Conservation (phyloP, 2,888 invertebrate species). For the Aethes cnicana region DNA sequence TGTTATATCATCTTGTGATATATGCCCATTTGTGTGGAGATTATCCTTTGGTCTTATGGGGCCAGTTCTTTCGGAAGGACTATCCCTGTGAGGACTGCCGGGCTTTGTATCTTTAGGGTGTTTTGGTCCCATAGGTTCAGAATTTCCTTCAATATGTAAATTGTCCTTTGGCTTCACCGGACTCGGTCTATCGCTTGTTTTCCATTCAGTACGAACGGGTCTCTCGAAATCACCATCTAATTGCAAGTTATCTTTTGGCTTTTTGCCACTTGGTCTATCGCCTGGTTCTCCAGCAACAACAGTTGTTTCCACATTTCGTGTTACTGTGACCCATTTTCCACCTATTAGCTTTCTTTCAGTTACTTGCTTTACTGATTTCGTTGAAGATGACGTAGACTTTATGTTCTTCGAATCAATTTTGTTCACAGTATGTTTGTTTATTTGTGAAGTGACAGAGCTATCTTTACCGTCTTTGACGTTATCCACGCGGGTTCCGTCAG, state of each 20-base stretch:
- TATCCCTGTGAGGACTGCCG: neutral
- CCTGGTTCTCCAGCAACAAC: slow-evolving; percentile 56
- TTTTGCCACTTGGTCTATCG: slow-evolving; percentile 57
- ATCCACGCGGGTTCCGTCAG: slow-evolving; percentile 44
- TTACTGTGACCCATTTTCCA: slow-evolving; percentile 78
- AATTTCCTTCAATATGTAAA: slow-evolving; percentile 81
- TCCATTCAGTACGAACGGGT: slow-evolving; percentile 58
- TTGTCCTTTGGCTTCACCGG: slow-evolving; percentile 75
- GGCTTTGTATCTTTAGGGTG: slow-evolving; percentile 21
- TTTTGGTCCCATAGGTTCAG: slow-evolving; percentile 52
- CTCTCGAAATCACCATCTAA: slow-evolving; percentile 83
- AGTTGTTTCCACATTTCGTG: slow-evolving; percentile 86
- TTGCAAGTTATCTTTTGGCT: slow-evolving; percentile 80
- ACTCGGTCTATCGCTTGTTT: slow-evolving; percentile 55
- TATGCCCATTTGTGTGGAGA: slow-evolving; percentile 40
- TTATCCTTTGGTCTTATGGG: slow-evolving; percentile 72
- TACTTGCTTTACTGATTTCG: slow-evolving; percentile 78
- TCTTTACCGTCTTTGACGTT: slow-evolving; percentile 45
- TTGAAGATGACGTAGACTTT: slow-evolving; percentile 66
- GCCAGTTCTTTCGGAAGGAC: slow-evolving; percentile 36
- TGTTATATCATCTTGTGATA: slow-evolving; percentile 17
- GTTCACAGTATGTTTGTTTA: slow-evolving; percentile 51
- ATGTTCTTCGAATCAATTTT: slow-evolving; percentile 57
- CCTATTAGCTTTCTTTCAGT: slow-evolving; percentile 81
- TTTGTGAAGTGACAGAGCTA: slow-evolving; percentile 48